Conservation (phyloP, 2,797 vertebrate genomes). For the Zenarchopterus dispar region DNA sequence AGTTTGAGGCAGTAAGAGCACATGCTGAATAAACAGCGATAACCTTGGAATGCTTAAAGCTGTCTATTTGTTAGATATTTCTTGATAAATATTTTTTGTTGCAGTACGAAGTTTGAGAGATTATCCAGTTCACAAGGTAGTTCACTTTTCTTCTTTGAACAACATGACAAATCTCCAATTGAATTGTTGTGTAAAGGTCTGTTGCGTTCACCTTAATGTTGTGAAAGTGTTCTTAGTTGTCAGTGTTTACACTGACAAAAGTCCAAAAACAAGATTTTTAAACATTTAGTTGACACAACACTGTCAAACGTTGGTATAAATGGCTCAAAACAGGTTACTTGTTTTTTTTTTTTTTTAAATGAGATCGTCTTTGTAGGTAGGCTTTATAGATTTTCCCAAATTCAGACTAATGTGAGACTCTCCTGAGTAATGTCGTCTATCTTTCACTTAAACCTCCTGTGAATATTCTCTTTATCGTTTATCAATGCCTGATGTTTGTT, state of each 20-base stretch:
- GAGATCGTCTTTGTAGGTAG: too few relatives aligned
- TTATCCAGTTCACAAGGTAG: background rate
- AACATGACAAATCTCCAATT: conserved; percentile 9
- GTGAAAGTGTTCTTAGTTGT: conserved; percentile 20
- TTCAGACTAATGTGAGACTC: too few relatives aligned
- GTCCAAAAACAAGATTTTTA: conserved; percentile 2
- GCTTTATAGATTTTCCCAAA: too few relatives aligned
- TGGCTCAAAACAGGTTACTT: background rate
- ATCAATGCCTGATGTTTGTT: too few relatives aligned
- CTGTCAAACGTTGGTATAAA: background rate
- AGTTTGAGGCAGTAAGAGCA: conserved; percentile 2
- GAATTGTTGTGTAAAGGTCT: conserved; percentile 49
- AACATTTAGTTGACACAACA: background rate
- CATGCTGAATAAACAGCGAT: conserved; percentile 31
- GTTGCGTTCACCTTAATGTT: conserved; percentile 43
- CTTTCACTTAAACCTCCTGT: too few relatives aligned
- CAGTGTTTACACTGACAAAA: conserved; percentile 54
- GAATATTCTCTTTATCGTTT: too few relatives aligned
- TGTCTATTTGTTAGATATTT: conserved; percentile 12
- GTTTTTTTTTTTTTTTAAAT: background rate
- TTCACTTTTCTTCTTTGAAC: background rate
- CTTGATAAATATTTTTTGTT: background rate
- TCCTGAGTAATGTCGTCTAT: too few relatives aligned
- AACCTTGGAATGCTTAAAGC: conserved; percentile 7
- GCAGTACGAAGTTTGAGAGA: background rate